A percentile compares a stretch with the other conserved stretches of the same genome.
Evolutionary conservation across 64 coral and sea anemone species (phyloP).

Genomic region (Hydrozoanthus tunicans): DNA sequence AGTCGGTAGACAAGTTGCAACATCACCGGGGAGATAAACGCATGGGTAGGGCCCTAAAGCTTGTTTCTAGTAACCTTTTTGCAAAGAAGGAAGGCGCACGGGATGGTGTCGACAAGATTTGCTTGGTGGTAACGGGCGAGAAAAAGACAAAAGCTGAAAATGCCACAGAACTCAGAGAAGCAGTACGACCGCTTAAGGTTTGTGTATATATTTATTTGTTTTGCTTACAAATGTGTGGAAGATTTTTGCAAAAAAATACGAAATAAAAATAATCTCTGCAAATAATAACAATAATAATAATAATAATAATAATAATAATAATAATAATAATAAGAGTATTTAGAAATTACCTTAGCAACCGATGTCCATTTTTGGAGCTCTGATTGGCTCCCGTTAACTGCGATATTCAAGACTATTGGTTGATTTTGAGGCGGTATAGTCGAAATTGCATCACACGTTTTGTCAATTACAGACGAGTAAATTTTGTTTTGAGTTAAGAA

Average conservation of each 20-base stretch:
- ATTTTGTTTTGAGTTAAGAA: too few species aligned
- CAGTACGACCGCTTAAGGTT: constrained; percentile 55
- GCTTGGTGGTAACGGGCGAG: constrained; percentile 54
- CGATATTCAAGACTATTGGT: too few species aligned
- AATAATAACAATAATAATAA: too few species aligned
- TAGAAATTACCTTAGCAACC: too few species aligned
- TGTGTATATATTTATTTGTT: neutral
- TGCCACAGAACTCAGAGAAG: constrained; percentile 33
- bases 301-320: too few species aligned
- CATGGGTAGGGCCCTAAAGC: constrained; percentile 35
- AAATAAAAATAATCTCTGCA: neutral
- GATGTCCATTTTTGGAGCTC: too few species aligned
- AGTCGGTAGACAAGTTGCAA: constrained; percentile 51
- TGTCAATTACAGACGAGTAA: too few species aligned
- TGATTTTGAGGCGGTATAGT: too few species aligned
- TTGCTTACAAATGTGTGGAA: neutral
- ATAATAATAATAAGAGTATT: too few species aligned
- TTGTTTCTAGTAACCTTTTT: constrained; percentile 36
- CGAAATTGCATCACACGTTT: too few species aligned
- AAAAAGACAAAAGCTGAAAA: neutral
- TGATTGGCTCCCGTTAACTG: too few species aligned
- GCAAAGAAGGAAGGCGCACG: constrained; percentile 20
- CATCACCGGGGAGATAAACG: constrained; percentile 23
- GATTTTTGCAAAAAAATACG: neutral
- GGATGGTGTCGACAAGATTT: constrained; percentile 49